Conservation (phyloP, 2,113 vertebrate species). For the Tautogolabrus adspersus region DNA sequence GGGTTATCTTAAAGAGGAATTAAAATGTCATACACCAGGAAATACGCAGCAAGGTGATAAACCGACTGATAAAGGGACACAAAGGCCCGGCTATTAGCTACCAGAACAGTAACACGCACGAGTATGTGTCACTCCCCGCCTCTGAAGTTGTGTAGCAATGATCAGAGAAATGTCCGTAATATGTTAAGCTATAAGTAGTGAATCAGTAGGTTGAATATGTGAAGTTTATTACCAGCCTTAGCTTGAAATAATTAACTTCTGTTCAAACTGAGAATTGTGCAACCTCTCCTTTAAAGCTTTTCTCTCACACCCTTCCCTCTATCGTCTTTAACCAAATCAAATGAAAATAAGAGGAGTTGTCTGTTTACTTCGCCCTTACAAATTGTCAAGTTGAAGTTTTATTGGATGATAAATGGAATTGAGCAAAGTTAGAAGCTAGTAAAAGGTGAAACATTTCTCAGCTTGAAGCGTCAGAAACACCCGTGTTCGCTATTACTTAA, state of each 20-base stretch:
- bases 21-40: conserved; percentile 30
- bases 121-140: conserved; percentile 18
- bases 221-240: background rate
- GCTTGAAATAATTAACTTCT: background rate
- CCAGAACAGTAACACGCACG: conserved; percentile 28
- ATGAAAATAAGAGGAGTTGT: background rate
- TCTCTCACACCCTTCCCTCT: background rate
- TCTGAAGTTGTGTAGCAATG: background rate
- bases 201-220: background rate
- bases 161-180: background rate
- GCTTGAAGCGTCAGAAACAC: background rate
- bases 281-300: background rate
- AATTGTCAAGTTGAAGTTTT: background rate
- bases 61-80: conserved; percentile 39
- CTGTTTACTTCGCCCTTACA: conserved; percentile 13
- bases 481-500: background rate
- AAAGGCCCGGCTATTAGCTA: conserved; percentile 31
- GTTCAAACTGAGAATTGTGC: background rate
- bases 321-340: background rate
- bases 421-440: background rate
- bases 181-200: no score
- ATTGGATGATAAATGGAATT: background rate
- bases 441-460: background rate
- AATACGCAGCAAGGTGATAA: conserved; percentile 35
- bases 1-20: conserved; percentile 35